These are phyloP conservation scores for Procavia capensis DNA, from an alignment of 2,113 vertebrate species.

Conservation along the genomic window DNA sequence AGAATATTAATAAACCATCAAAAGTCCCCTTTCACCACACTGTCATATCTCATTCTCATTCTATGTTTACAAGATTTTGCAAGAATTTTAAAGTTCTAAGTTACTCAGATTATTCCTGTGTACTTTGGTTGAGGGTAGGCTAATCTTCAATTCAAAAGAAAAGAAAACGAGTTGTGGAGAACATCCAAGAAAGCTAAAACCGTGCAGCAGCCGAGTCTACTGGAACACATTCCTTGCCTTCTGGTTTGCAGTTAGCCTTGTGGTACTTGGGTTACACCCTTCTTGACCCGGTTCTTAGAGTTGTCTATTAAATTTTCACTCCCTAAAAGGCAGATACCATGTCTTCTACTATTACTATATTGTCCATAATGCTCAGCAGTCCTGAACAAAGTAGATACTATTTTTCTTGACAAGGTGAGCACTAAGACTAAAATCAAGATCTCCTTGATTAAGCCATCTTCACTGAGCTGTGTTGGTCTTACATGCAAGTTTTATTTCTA, in stretches of 20 bases:
- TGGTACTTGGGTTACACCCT: not conserved
- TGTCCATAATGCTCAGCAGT: slow-evolving; percentile 21
- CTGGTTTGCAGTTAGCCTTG: not conserved
- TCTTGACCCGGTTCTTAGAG: not conserved
- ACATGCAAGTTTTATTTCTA: slow-evolving; percentile 29
- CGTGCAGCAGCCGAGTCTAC: not conserved
- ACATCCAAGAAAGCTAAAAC: slow-evolving; percentile 9
- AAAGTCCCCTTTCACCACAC: not conserved
- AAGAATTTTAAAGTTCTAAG: slow-evolving; percentile 9
- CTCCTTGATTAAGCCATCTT: slow-evolving; percentile 16
- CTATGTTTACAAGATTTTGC: not conserved
- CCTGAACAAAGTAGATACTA: not conserved
- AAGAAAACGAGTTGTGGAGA: slow-evolving; percentile 26
- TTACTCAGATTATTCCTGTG: slow-evolving; percentile 2
- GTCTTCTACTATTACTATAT: slow-evolving; percentile 29
- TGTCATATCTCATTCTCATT: not conserved
- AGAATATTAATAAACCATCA: not conserved
- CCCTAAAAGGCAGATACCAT: not conserved
- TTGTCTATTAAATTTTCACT: slow-evolving; percentile 26
- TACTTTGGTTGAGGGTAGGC: not conserved
- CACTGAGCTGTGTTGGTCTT: not conserved
- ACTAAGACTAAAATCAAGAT: slow-evolving; percentile 10
- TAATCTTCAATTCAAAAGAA: slow-evolving; percentile 46
- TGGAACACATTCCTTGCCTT: not conserved
- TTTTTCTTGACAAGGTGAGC: not conserved